These are phyloP conservation scores for Peromyscus californicus DNA, from an alignment of 2,113 vertebrate species.

Conservation along the genomic window DNA sequence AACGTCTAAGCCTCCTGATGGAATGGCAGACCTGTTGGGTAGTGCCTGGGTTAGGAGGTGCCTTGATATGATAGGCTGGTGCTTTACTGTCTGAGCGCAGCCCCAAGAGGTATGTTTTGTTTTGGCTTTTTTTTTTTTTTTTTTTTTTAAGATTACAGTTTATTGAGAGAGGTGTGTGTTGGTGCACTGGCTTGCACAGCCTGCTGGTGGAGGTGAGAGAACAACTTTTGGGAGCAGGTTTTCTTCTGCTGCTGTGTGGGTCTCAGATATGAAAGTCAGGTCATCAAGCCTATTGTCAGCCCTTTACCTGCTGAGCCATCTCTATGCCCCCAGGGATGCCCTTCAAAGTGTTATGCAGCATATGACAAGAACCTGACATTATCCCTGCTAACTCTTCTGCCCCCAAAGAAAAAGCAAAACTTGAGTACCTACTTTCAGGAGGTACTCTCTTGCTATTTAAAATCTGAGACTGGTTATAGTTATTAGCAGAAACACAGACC, in stretches of 20 bases:
- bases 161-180: not conserved
- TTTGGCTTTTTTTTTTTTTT: no score
- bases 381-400: not conserved
- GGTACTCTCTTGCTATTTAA: not conserved
- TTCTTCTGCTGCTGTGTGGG: not conserved
- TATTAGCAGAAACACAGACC: not conserved
- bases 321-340: not conserved
- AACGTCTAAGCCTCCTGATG: not conserved
- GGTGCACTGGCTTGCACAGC: not conserved
- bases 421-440: not conserved
- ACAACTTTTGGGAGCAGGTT: not conserved
- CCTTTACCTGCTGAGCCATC: not conserved
- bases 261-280: not conserved
- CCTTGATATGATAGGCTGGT: not conserved
- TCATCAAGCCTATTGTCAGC: not conserved
- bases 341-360: not conserved
- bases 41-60: not conserved
- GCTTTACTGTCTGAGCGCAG: not conserved
- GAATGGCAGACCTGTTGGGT: not conserved
- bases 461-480: not conserved
- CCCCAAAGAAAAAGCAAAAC: not conserved
- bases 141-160: not conserved
- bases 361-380: not conserved
- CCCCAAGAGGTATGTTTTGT: no score
- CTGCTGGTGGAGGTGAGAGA: not conserved